These are phyloP conservation scores for Oenanthe melanoleuca DNA, from an alignment of 2,113 vertebrate species.

Conservation along the genomic window DNA sequence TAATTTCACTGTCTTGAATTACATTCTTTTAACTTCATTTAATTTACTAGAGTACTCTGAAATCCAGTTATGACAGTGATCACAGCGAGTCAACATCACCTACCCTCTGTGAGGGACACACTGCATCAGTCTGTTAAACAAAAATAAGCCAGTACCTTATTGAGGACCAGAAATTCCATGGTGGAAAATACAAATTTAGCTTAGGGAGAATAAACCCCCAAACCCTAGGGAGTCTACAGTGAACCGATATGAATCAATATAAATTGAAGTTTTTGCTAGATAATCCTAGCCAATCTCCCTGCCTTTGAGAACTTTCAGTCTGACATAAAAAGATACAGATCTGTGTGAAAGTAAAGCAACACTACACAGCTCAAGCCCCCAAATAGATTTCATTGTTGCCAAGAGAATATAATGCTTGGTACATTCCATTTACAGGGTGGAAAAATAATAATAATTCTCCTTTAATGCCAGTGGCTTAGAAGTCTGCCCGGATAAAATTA, in stretches of 20 bases:
- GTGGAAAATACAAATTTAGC: not conserved
- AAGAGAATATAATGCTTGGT: not conserved
- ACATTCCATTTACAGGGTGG: not conserved
- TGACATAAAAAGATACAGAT: not conserved
- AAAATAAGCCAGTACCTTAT: not conserved
- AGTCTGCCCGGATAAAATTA: constrained; percentile 48
- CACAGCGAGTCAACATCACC: accelerated
- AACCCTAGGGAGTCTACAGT: not conserved
- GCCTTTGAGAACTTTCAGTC: not conserved
- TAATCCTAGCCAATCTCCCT: not conserved
- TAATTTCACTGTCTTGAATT: not conserved
- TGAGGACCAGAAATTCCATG: not conserved
- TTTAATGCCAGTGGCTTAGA: constrained; percentile 10
- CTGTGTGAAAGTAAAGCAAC: not conserved
- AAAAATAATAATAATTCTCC: not conserved
- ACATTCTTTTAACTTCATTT: not conserved
- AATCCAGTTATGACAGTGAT: not conserved
- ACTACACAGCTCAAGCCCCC: not conserved
- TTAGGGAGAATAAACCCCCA: not conserved
- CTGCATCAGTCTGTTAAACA: not conserved
- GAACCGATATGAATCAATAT: not conserved
- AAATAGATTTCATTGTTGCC: not conserved
- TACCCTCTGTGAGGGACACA: not conserved
- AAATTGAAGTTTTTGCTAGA: not conserved
- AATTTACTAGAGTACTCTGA: not conserved